Evolutionary conservation across 2,888 invertebrate genomes (phyloP).

Genomic region (Cacoxenus indagator): DNA sequence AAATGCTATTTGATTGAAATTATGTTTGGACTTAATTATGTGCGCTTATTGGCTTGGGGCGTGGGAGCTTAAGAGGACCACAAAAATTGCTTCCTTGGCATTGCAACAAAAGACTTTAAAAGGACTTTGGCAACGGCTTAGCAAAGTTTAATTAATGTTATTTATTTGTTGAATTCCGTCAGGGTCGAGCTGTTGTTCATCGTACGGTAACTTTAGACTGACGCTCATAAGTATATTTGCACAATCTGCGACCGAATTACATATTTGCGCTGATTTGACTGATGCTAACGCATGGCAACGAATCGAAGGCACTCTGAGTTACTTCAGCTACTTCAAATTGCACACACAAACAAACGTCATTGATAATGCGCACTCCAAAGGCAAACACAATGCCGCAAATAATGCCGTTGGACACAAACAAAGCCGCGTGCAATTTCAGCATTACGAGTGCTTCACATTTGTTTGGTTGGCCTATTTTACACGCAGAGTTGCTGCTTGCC

Average conservation of each 20-base stretch:
- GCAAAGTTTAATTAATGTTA: neutral
- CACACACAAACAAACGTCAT: neutral
- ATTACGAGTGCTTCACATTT: slow-evolving; percentile 41
- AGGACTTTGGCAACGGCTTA: neutral
- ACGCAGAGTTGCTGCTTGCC: neutral
- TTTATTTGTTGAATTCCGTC: neutral
- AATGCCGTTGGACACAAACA: neutral
- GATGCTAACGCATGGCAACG: neutral
- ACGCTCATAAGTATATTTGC: neutral
- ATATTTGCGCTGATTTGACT: neutral
- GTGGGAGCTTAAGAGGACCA: neutral
- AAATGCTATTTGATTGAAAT: slow-evolving; percentile 58
- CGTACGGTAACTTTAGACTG: neutral
- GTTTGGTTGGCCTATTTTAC: slow-evolving; percentile 45
- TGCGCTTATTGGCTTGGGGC: neutral
- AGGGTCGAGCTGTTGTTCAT: neutral
- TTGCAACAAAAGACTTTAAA: neutral
- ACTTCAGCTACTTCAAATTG: too few species aligned
- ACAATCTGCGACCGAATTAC: neutral
- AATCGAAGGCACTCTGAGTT: neutral
- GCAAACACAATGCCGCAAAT: neutral
- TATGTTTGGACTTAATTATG: slow-evolving; percentile 62
- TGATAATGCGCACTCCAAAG: neutral
- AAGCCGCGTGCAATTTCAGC: neutral
- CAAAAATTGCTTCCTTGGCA: neutral